A percentile compares a stretch with the other conserved stretches of the same genome.
phyloP scores from a whole-genome alignment of 2,888 invertebrate species.

The Hanleya hanleyi region DNA sequence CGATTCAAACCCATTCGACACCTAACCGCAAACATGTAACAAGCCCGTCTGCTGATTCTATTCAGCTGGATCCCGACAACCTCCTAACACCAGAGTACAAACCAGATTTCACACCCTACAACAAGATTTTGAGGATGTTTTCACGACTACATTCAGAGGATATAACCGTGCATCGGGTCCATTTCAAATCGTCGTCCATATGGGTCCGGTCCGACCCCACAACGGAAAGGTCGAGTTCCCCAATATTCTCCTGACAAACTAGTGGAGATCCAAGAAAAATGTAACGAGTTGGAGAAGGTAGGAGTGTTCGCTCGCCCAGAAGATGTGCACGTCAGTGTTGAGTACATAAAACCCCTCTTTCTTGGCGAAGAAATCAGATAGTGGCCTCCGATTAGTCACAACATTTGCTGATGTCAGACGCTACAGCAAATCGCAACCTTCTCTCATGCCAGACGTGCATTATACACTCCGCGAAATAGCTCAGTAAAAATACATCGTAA shows the following conservation, averaged over 20 bases:
- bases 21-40: too few species aligned
- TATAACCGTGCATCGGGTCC: conserved; percentile 41
- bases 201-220: conserved; percentile 46
- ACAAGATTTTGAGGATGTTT: conserved; percentile 31
- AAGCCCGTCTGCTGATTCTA: too few species aligned
- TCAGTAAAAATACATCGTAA: conserved; percentile 43
- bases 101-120: conserved; percentile 20
- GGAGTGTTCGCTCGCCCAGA: conserved; percentile 42
- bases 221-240: conserved; percentile 44
- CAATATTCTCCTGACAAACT: conserved; percentile 41
- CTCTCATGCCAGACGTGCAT: conserved; percentile 27
- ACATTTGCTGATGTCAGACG: conserved; percentile 22
- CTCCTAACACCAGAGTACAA: not conserved
- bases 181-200: conserved; percentile 43
- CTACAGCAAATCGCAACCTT: conserved; percentile 31
- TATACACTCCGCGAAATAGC: conserved; percentile 32
- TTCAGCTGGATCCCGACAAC: too few species aligned
- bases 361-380: conserved; percentile 38
- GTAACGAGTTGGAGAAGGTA: conserved; percentile 43
- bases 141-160: conserved; percentile 32
- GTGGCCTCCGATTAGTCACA: conserved; percentile 42
- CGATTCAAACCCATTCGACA: too few species aligned
- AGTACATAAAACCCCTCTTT: conserved; percentile 52
- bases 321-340: conserved; percentile 30
- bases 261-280: conserved; percentile 38